These are phyloP conservation scores for Galaxias olidus DNA, from an alignment of 2,797 vertebrate genomes.

Conservation along the genomic window DNA sequence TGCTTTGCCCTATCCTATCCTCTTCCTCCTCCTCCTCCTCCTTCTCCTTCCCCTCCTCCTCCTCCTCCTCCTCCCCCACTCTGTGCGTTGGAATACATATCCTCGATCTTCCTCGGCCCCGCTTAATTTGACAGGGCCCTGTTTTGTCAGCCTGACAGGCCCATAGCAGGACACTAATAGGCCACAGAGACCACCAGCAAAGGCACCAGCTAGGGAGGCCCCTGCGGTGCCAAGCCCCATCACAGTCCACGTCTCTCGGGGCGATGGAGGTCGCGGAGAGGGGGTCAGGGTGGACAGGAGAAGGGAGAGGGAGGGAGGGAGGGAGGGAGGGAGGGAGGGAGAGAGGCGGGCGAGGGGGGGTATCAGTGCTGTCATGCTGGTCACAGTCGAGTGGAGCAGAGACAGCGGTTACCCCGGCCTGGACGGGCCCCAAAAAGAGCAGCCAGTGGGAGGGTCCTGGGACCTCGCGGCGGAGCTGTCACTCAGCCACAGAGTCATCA, in stretches of 20 bases:
- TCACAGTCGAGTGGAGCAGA: conserved; percentile 64
- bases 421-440: conserved; percentile 60
- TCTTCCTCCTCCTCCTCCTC: conserved; percentile 59
- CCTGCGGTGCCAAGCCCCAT: conserved; percentile 76
- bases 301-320: background rate
- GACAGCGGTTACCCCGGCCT: background rate
- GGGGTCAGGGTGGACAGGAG: conserved; percentile 43
- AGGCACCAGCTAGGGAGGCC: conserved; percentile 73
- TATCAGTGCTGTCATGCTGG: conserved; percentile 62
- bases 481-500: conserved; percentile 55
- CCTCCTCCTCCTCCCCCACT: conserved; percentile 66
- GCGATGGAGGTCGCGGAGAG: conserved; percentile 58
- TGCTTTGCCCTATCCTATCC: conserved; percentile 76
- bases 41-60: conserved; percentile 59
- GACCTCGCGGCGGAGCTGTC: conserved; percentile 65
- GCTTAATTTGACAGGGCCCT: conserved; percentile 86
- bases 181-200: conserved; percentile 78
- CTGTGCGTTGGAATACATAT: conserved; percentile 72
- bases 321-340: conserved; percentile 23
- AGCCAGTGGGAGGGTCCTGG: conserved; percentile 63
- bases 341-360: conserved; percentile 40
- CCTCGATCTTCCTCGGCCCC: conserved; percentile 69
- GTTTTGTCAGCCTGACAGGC: conserved; percentile 83
- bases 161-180: conserved; percentile 82
- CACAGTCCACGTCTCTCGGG: conserved; percentile 71